Evolutionary conservation across 2,888 invertebrate genomes (phyloP).

Genomic region (Tenthredo livida): DNA sequence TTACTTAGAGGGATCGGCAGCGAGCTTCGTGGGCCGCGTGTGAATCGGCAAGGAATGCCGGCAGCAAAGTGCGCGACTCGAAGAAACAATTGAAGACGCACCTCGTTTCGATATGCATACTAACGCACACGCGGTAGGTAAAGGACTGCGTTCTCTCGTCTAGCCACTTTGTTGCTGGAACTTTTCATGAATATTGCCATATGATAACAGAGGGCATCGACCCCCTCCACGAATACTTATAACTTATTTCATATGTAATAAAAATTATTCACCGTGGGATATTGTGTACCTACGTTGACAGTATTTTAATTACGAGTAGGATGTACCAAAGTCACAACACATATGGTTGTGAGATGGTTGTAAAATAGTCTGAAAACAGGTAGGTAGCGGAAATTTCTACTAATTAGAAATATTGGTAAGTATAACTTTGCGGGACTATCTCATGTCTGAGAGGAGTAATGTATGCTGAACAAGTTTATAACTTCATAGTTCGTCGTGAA

Average conservation of each 20-base stretch:
- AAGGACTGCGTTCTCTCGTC: constrained; percentile 38
- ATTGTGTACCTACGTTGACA: not conserved
- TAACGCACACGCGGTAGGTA: constrained; percentile 7
- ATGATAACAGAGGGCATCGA: constrained; percentile 11
- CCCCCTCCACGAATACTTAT: constrained; percentile 5
- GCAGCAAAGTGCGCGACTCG: constrained; percentile 53
- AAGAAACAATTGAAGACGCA: constrained; percentile 58
- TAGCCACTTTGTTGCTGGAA: constrained; percentile 26
- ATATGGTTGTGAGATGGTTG: not conserved
- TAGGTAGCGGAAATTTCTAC: not conserved
- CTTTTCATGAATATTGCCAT: constrained; percentile 19
- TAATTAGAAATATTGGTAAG: not conserved
- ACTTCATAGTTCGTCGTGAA: not conserved
- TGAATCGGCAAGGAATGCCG: constrained; percentile 65
- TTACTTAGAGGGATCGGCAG: constrained; percentile 57
- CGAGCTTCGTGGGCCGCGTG: constrained; percentile 71
- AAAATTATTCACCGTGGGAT: not conserved
- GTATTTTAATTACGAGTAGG: constrained; percentile 6
- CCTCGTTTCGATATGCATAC: constrained; percentile 51
- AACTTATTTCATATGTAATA: not conserved
- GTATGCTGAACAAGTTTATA: not conserved
- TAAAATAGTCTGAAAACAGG: not conserved
- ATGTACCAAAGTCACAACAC: not conserved
- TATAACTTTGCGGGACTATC: constrained; percentile 5
- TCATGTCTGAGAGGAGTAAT: not conserved